Evolutionary conservation across 37 sponge, comb jelly and placozoan species (phyloP), one percentile per base, ranked within the genome.

Genomic region (Theonella swinhoei): DNA sequence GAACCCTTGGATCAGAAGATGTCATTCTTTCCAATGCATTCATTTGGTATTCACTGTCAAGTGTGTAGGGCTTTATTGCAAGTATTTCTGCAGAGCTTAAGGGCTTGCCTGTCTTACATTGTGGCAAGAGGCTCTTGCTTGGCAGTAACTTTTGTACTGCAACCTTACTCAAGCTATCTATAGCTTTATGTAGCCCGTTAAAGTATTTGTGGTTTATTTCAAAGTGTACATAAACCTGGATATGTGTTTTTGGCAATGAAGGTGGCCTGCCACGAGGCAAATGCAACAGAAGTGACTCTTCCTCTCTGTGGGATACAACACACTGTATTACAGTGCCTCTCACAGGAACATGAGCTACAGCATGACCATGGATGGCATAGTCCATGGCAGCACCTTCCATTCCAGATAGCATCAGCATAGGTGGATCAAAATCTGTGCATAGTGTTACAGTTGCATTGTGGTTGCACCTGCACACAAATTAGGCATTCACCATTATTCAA

Each of bases 31-130:
- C 23, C 9, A 76, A 68, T 5, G 88, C 83, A 39, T n/a, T 7
- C 24, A 33, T 23, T 39, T 88, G 82, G 39, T 82, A 82, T 4
- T 77, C 79, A 30, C 77, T 43, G 37, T 88, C 88, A 11, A 82
- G 40, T 22, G 25, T 68, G 22, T 68, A 38, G 22, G 11, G 22
- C 38, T 33, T 35, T 5, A 60, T 19, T 22, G 24, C 47, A 26
- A 4, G 8, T 19, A 9, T 19, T 3, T 23, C 60, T 54, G 24
- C 71, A 8, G 64, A 59, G 5, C 24, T 3, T 61, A 26, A 14
- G 14, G 24, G 35, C 3, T 30, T 11, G 7, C 39, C 19, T 5
- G 38, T 14, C 42, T 17, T 14, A 20, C 23, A 74, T 40, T 43
- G 32, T 23, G 19, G 5, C 47, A 37, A 5, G 24, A 30, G 8